A percentile compares a stretch with the other conserved stretches of the same genome.
These are phyloP conservation scores for Campylorhamphus procurvoides DNA, from an alignment of 2,113 vertebrate genomes.

Conservation along the genomic window DNA sequence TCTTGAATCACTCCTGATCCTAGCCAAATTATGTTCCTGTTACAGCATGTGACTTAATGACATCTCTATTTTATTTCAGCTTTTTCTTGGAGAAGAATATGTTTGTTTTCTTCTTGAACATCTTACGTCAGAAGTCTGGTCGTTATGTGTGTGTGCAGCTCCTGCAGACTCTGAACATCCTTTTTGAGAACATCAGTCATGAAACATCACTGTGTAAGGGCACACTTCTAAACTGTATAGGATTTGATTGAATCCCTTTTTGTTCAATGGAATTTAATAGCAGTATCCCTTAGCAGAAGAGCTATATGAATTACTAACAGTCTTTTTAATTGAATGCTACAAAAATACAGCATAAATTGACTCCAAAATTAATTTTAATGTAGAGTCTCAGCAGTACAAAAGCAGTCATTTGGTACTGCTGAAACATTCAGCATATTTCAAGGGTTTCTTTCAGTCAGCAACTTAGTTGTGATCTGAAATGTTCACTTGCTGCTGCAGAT, in stretches of 20 bases:
- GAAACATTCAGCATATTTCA: neutral
- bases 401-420: neutral
- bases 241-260: neutral
- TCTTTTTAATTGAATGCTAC: neutral
- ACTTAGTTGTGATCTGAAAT: neutral
- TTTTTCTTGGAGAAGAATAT: constrained; percentile 99
- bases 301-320: neutral
- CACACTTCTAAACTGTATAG: neutral
- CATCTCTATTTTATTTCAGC: constrained; percentile 69
- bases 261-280: neutral
- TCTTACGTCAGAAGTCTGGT: constrained; percentile 95
- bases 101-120: constrained; percentile 99
- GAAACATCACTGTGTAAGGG: constrained; percentile 96
- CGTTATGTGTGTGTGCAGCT: constrained; percentile 98
- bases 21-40: neutral
- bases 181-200: constrained; percentile 98
- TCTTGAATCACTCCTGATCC: neutral
- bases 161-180: constrained; percentile 96
- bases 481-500: neutral
- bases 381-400: neutral
- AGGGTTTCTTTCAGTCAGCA: neutral
- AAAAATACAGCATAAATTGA: neutral
- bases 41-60: neutral
- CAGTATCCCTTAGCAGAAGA: neutral
- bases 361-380: neutral